phyloP scores from a whole-genome alignment of 2,888 invertebrate species.

The Chrysolina haemoptera region DNA sequence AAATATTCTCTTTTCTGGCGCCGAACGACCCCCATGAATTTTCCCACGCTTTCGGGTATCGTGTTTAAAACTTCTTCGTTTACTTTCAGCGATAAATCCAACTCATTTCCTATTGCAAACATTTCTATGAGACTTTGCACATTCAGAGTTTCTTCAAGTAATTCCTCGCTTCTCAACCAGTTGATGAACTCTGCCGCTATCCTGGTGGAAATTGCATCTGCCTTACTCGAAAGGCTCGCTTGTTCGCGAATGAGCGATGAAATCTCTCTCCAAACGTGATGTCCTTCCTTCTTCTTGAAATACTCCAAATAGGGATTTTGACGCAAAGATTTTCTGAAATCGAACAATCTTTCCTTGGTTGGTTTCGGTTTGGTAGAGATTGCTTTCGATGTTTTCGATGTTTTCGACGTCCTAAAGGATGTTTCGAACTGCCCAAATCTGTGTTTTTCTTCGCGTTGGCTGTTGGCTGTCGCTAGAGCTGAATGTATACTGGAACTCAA shows the following conservation, averaged over 20 bases:
- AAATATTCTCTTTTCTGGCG: not conserved
- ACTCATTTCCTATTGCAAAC: not conserved
- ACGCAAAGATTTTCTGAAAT: not conserved
- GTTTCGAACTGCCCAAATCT: not conserved
- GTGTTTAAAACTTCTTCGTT: not conserved
- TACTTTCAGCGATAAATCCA: slow-evolving; percentile 12
- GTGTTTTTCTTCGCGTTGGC: not conserved
- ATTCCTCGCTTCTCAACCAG: not conserved
- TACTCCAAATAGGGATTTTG: slow-evolving; percentile 12
- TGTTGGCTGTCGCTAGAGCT: not conserved
- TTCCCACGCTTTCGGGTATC: not conserved
- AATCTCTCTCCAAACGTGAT: not conserved
- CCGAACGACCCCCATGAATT: not conserved
- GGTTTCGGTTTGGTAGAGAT: not conserved
- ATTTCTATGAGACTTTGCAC: slow-evolving; percentile 18
- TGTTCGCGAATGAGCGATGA: not conserved
- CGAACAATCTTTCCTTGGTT: not conserved
- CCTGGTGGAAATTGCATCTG: slow-evolving; percentile 12
- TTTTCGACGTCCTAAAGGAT: not conserved
- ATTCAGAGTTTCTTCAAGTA: not conserved
- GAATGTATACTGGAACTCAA: not conserved
- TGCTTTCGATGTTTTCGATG: not conserved
- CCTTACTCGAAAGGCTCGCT: slow-evolving; percentile 2
- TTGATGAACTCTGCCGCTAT: slow-evolving; percentile 20
- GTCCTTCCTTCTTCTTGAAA: slow-evolving; percentile 11